A percentile compares a stretch with the other conserved stretches of the same genome.
phyloP scores from a whole-genome alignment of 2,888 invertebrate species.

The Clepsis dumicolana region DNA sequence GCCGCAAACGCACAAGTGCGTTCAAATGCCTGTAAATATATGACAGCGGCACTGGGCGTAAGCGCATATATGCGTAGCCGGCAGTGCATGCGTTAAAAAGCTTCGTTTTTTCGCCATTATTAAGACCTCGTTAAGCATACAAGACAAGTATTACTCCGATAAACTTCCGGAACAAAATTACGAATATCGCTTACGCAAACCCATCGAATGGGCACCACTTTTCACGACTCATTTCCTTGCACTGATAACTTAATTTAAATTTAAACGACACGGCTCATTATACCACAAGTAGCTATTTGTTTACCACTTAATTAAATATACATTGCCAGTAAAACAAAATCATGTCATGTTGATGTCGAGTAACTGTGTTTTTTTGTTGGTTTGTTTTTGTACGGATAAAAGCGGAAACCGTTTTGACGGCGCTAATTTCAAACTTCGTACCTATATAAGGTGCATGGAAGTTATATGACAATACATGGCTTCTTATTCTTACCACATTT shows the following conservation, averaged over 20 bases:
- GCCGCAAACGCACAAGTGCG: too few relatives aligned
- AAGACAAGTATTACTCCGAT: not conserved
- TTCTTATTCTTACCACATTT: too few relatives aligned
- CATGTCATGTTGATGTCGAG: conserved; percentile 23
- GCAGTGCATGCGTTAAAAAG: too few relatives aligned
- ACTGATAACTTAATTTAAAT: conserved; percentile 57
- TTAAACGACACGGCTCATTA: conserved; percentile 47
- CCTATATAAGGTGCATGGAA: too few relatives aligned
- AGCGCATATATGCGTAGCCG: too few relatives aligned
- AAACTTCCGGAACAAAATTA: conserved; percentile 8
- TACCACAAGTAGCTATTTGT: conserved; percentile 47
- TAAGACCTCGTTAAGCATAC: too few relatives aligned
- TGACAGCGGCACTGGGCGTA: too few relatives aligned
- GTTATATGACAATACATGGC: too few relatives aligned
- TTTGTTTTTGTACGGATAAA: not conserved
- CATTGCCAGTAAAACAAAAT: conserved; percentile 20
- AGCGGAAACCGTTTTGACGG: not conserved
- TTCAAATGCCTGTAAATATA: too few relatives aligned
- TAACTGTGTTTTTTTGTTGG: conserved; percentile 2
- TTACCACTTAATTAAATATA: conserved; percentile 44
- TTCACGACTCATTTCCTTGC: conserved; percentile 52
- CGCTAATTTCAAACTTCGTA: not conserved
- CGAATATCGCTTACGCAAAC: conserved; percentile 13
- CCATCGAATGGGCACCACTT: conserved; percentile 30
- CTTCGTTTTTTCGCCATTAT: too few relatives aligned